Percentiles rank a stretch among this genome's conserved stretches.
These are phyloP conservation scores for Coendou prehensilis DNA, from an alignment of 2,797 vertebrate species.

Conservation along the genomic window DNA sequence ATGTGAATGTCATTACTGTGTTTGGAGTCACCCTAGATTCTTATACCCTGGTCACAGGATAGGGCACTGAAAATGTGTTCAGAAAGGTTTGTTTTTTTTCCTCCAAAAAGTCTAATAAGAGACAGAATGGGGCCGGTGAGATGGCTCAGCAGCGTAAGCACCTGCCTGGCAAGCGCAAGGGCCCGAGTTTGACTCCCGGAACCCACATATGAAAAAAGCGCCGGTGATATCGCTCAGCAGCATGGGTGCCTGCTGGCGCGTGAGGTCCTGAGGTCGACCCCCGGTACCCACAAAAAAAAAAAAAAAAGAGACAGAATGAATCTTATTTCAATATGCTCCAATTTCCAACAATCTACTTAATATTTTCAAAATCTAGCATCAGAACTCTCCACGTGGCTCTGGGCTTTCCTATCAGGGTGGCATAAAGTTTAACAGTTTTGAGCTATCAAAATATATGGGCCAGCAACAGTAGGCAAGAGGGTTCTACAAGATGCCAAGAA, in stretches of 20 bases:
- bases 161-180: no score
- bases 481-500: constrained; percentile 30
- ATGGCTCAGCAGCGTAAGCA: no score
- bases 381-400: constrained; percentile 1
- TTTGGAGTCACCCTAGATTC: constrained; percentile 30
- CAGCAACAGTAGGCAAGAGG: not conserved
- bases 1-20: constrained; percentile 43
- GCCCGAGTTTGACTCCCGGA: no score
- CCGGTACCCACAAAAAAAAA: not conserved
- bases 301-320: constrained; percentile 51
- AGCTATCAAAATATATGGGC: constrained; percentile 9
- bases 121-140: not conserved
- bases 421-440: not conserved
- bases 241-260: no score
- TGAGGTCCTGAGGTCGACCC: no score
- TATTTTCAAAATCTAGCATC: constrained; percentile 43
- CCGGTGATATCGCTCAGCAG: no score
- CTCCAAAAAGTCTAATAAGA: not conserved
- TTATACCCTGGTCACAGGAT: not conserved
- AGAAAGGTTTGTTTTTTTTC: not conserved
- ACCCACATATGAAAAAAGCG: no score
- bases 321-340: constrained; percentile 12
- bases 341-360: constrained; percentile 44
- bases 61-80: constrained; percentile 19
- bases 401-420: not conserved